Percentiles rank a stretch among this genome's conserved stretches.
These are phyloP conservation scores for Erebia ligea DNA, from an alignment of 2,888 invertebrate genomes.

Conservation along the genomic window DNA sequence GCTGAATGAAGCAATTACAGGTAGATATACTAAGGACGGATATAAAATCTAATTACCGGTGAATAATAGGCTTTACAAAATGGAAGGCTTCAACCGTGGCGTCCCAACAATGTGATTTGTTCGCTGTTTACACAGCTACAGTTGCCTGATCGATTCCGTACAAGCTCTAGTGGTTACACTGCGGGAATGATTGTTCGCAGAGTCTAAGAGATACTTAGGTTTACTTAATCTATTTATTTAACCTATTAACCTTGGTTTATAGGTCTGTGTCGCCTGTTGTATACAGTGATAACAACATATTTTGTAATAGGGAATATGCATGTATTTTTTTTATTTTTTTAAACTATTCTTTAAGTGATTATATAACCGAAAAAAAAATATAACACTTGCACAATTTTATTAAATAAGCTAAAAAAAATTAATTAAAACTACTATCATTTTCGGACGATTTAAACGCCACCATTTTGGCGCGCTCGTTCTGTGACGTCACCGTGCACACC, in stretches of 20 bases:
- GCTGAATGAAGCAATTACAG: background rate
- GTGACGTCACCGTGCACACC: too few relatives aligned
- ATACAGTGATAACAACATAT: too few relatives aligned
- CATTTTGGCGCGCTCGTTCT: too few relatives aligned
- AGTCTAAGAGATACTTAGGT: background rate
- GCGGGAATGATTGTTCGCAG: background rate
- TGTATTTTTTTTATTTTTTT: too few relatives aligned
- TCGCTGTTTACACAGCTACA: slow-evolving; percentile 1
- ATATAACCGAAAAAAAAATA: too few relatives aligned
- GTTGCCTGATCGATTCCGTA: background rate
- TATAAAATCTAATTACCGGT: background rate
- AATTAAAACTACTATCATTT: too few relatives aligned
- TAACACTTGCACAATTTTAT: too few relatives aligned
- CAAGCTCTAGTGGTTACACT: background rate
- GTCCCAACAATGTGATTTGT: background rate
- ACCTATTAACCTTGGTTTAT: background rate
- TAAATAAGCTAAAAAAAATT: too few relatives aligned
- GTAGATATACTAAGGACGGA: background rate
- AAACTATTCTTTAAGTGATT: too few relatives aligned
- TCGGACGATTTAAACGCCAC: too few relatives aligned
- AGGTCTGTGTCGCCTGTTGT: too few relatives aligned
- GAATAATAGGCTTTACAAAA: slow-evolving; percentile 1
- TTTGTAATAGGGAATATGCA: too few relatives aligned
- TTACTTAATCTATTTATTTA: background rate
- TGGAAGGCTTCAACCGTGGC: background rate